These are phyloP conservation scores for Turnix velox DNA, from an alignment of 2,113 vertebrate species.

Conservation along the genomic window DNA sequence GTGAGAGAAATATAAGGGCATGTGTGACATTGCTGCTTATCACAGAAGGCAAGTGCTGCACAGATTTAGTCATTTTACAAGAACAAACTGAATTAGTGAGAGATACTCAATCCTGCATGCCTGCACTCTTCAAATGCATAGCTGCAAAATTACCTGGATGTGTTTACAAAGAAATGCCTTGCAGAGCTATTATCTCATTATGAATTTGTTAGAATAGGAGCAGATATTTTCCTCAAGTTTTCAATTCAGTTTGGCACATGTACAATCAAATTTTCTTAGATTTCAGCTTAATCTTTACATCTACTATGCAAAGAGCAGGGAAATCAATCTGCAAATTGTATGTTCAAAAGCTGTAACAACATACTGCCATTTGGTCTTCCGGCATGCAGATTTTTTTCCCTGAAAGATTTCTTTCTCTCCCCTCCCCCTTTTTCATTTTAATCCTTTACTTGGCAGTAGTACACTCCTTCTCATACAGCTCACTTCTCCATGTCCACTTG, in stretches of 20 bases:
- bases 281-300: conserved; percentile 69
- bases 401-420: neutral
- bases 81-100: neutral
- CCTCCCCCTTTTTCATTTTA: neutral
- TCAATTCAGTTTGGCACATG: conserved; percentile 43
- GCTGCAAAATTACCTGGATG: neutral
- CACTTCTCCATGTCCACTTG: neutral
- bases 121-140: neutral
- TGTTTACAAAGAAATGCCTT: conserved; percentile 18
- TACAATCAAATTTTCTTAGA: conserved; percentile 59
- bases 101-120: neutral
- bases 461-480: conserved; percentile 6
- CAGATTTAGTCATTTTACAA: neutral
- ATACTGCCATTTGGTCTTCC: conserved; percentile 34
- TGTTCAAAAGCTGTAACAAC: conserved; percentile 14
- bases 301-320: conserved; percentile 47
- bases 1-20: neutral
- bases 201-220: conserved; percentile 46
- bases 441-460: conserved; percentile 16
- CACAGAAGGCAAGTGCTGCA: neutral
- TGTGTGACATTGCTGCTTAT: neutral
- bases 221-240: conserved; percentile 30
- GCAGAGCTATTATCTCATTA: conserved; percentile 23
- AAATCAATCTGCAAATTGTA: conserved; percentile 54
- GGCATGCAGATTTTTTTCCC: neutral